phyloP scores from a whole-genome alignment of 2,888 invertebrate species.

The Protophormia terraenovae region DNA sequence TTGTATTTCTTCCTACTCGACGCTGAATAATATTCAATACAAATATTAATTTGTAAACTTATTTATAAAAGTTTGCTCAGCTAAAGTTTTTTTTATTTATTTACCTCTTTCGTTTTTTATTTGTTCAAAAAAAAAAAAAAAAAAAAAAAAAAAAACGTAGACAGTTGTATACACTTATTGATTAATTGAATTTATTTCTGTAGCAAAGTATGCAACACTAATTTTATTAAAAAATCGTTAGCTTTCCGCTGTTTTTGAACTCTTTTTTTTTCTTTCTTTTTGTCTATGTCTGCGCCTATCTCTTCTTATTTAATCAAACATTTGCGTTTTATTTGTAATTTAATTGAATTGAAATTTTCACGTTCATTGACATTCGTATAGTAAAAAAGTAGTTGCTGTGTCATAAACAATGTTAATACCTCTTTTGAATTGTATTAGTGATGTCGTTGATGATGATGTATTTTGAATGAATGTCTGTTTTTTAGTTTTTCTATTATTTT shows the following conservation, averaged over 20 bases:
- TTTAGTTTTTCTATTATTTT: not conserved
- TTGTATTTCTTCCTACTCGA: not conserved
- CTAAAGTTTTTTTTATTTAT: too few relatives aligned
- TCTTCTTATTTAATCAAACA: constrained; percentile 27
- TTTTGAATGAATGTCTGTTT: not conserved
- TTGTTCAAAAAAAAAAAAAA: too few relatives aligned
- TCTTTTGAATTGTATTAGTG: too few relatives aligned
- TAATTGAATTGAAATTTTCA: constrained; percentile 57
- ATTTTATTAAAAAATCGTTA: too few relatives aligned
- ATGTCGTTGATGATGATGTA: not conserved
- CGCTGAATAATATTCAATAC: not conserved
- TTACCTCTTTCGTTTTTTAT: not conserved
- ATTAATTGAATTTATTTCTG: too few relatives aligned
- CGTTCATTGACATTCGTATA: constrained; percentile 60
- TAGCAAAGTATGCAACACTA: too few relatives aligned
- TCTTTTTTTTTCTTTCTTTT: not conserved
- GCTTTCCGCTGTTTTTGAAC: too few relatives aligned
- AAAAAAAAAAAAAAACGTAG: too few relatives aligned
- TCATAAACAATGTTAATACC: not conserved
- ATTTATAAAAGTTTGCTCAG: too few relatives aligned
- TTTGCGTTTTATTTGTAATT: constrained; percentile 30
- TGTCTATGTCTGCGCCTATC: not conserved
- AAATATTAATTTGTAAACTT: constrained; percentile 25
- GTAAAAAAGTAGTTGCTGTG: constrained; percentile 7
- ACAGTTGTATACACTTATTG: too few relatives aligned